phyloP scores from a whole-genome alignment of 2,797 vertebrate genomes.

The Tokudaia muenninki region DNA sequence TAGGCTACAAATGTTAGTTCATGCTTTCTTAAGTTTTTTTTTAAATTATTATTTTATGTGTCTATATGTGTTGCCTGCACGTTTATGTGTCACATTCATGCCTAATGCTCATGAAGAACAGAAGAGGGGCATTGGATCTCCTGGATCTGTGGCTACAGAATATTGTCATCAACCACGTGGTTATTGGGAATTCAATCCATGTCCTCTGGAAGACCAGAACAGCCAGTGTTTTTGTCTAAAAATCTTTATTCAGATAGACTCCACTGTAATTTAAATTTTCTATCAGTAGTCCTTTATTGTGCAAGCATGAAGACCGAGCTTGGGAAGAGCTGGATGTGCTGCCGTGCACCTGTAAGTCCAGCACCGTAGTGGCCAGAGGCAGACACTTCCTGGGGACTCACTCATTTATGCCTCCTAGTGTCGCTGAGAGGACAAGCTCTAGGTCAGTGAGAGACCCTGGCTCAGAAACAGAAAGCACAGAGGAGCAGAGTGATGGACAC shows the following conservation, averaged over 20 bases:
- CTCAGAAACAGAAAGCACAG: neutral
- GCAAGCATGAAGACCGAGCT: neutral
- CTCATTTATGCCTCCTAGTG: neutral
- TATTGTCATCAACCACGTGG: neutral
- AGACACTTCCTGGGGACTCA: neutral
- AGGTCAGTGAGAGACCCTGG: neutral
- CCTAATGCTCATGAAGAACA: neutral
- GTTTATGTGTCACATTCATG: neutral
- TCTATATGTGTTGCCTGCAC: neutral
- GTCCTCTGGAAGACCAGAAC: too few species aligned
- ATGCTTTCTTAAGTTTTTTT: neutral
- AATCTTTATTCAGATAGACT: neutral
- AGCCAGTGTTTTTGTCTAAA: neutral
- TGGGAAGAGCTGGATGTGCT: neutral
- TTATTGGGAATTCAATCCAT: neutral
- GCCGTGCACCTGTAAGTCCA: too few species aligned
- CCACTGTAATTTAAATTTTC: neutral
- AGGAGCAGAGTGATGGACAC: neutral
- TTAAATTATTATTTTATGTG: neutral
- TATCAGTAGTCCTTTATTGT: too few species aligned
- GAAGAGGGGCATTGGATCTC: neutral
- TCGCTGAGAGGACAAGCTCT: neutral
- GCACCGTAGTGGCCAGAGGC: too few species aligned
- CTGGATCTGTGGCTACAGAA: neutral
- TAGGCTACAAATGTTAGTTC: neutral